Percentiles rank a stretch among this genome's conserved stretches.
These are phyloP conservation scores for Lophura nycthemera DNA, from an alignment of 2,113 vertebrate genomes.

Conservation along the genomic window DNA sequence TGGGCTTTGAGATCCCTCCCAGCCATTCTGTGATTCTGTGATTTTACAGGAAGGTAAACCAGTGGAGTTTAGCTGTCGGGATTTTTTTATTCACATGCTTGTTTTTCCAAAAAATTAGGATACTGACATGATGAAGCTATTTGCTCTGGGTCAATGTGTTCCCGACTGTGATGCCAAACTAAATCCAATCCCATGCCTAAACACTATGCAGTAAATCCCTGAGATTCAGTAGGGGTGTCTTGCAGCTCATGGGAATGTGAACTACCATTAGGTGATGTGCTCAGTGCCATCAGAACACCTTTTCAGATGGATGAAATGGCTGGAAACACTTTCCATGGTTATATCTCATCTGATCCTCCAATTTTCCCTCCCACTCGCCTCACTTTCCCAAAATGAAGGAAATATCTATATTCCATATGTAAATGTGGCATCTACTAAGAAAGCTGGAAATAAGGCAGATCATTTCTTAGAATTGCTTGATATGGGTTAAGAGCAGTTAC, in stretches of 20 bases:
- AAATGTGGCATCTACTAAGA: neutral
- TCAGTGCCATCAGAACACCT: neutral
- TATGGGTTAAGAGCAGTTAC: neutral
- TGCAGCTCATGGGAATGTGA: rapidly evolving
- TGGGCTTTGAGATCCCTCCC: neutral
- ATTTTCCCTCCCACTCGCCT: neutral
- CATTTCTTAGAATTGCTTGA: neutral
- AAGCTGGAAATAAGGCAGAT: neutral
- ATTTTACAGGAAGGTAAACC: neutral
- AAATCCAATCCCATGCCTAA: neutral
- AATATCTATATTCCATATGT: neutral
- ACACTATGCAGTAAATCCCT: neutral
- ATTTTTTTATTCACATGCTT: neutral
- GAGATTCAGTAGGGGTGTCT: neutral
- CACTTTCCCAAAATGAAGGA: neutral
- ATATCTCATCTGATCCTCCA: neutral
- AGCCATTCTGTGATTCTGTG: neutral
- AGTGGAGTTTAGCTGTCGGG: neutral
- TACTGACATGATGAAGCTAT: neutral
- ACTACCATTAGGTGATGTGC: neutral
- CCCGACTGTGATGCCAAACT: neutral
- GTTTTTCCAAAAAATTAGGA: neutral
- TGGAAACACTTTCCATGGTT: neutral
- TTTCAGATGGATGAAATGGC: neutral
- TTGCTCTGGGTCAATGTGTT: neutral